Evolutionary conservation across 1,140 invertebrate genomes (phyloP), one percentile per base, ranked within the genome.

Genomic region (Megathymus violae): DNA sequence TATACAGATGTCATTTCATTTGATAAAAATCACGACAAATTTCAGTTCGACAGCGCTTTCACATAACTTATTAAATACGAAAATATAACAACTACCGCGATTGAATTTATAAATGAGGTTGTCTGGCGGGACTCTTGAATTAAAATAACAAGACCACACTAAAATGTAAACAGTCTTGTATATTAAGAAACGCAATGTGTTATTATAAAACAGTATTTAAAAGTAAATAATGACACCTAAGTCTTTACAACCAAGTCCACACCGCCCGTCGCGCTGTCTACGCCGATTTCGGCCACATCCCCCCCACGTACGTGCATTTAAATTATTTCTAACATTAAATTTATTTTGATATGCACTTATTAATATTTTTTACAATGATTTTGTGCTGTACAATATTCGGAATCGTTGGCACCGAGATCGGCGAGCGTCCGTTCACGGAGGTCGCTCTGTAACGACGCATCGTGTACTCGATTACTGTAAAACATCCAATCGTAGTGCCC

Each of bases 291-390:
- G 38, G 36, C 50, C 34, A 13, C 25, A 11, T 14, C 38, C 52
- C 54, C 64, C n/a, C n/a, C n/a, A n/a, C n/a, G n/a, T n/a, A 74
- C 68, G 66, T 77, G 69, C 65, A 69, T 74, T 78, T 74, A 77
- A 81, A 78, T 78, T 86, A 82, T 69, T 19, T 68, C 80, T 88
- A 85, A 85, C 74, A 81, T 82, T 88, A 82, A 74, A 81, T 83
- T 86, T 87, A 85, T 72, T 76, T 80, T 88, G 85, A 90, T 90
- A 88, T 88, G 88, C 88, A 81, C 85, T 90, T 90, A 90, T 77
- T 85, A 80, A 64, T 74, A 78, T 78, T 76, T 86, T 83, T 86
- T 88, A 88, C 85, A 90, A 82, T 83, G 79, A 85, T 77, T 88
- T 90, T 88, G 85, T 90, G 88, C 88, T 88, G 85, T 88, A 90